These are phyloP conservation scores for Trilocha varians DNA, from an alignment of 2,888 invertebrate species.

Conservation along the genomic window DNA sequence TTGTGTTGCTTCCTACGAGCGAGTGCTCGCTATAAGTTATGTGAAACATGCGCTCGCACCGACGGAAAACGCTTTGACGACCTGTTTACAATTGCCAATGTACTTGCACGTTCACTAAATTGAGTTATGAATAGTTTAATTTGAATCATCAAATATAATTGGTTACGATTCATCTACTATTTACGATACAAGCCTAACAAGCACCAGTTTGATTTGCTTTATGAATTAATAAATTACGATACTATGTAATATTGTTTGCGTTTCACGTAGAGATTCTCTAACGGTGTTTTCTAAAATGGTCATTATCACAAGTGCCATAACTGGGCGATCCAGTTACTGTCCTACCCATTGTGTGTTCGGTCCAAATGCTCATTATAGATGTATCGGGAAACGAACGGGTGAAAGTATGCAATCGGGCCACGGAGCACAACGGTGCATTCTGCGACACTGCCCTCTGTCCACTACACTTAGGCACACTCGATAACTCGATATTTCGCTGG, in stretches of 20 bases:
- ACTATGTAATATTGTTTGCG: neutral
- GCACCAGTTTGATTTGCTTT: neutral
- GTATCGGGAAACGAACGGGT: conserved; percentile 50
- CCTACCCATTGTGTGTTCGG: conserved; percentile 7
- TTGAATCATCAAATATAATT: neutral
- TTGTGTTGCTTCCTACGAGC: conserved; percentile 34
- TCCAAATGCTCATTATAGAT: conserved; percentile 40
- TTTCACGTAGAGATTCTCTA: neutral
- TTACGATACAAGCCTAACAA: neutral
- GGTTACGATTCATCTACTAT: neutral
- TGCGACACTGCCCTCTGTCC: conserved; percentile 63
- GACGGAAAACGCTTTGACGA: conserved; percentile 37
- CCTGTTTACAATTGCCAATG: conserved; percentile 24
- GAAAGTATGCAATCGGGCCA: conserved; percentile 65
- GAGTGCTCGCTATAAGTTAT: conserved; percentile 36
- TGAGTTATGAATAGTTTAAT: neutral
- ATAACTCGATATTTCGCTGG: conserved; percentile 17
- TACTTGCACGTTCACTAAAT: conserved; percentile 11
- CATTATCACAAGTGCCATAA: neutral
- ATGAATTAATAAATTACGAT: neutral
- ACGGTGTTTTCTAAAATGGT: neutral
- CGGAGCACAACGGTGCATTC: conserved; percentile 46
- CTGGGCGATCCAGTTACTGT: neutral
- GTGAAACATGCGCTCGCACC: conserved; percentile 35
- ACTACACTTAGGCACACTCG: conserved; percentile 29